These are phyloP conservation scores for Aphidius ervi DNA, from an alignment of 1,140 invertebrate species.

Conservation along the genomic window DNA sequence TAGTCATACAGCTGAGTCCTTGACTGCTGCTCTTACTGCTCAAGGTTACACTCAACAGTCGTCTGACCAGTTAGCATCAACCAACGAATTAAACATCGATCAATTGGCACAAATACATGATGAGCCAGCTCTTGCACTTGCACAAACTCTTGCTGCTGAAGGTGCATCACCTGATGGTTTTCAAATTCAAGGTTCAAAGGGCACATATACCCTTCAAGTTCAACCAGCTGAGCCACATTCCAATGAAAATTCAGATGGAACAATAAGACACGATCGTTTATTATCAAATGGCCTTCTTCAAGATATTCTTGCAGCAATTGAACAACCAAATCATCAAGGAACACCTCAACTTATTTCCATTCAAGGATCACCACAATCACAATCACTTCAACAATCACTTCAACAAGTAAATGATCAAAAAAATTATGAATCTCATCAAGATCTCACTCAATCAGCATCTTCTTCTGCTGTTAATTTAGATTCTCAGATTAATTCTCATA, in stretches of 20 bases:
- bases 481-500: background rate
- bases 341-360: slow-evolving; percentile 31
- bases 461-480: background rate
- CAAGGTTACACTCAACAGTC: slow-evolving; percentile 30
- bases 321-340: slow-evolving; percentile 53
- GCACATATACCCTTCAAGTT: slow-evolving; percentile 69
- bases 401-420: slow-evolving; percentile 26
- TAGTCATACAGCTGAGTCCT: slow-evolving; percentile 28
- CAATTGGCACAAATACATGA: slow-evolving; percentile 39
- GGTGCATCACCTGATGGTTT: slow-evolving; percentile 52
- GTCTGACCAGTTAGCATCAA: slow-evolving; percentile 22
- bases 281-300: slow-evolving; percentile 72
- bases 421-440: slow-evolving; percentile 27
- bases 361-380: slow-evolving; percentile 33
- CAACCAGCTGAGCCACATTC: slow-evolving; percentile 56
- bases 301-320: slow-evolving; percentile 71
- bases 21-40: slow-evolving; percentile 32
- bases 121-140: slow-evolving; percentile 35
- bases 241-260: slow-evolving; percentile 48
- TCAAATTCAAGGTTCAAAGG: slow-evolving; percentile 59
- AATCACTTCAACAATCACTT: slow-evolving; percentile 28
- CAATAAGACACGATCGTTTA: slow-evolving; percentile 65
- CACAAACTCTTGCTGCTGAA: slow-evolving; percentile 30
- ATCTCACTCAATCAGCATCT: slow-evolving; percentile 6
- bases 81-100: slow-evolving; percentile 29